These are phyloP conservation scores for Gryllus bimaculatus DNA, from an alignment of 1,140 invertebrate species.

Conservation along the genomic window DNA sequence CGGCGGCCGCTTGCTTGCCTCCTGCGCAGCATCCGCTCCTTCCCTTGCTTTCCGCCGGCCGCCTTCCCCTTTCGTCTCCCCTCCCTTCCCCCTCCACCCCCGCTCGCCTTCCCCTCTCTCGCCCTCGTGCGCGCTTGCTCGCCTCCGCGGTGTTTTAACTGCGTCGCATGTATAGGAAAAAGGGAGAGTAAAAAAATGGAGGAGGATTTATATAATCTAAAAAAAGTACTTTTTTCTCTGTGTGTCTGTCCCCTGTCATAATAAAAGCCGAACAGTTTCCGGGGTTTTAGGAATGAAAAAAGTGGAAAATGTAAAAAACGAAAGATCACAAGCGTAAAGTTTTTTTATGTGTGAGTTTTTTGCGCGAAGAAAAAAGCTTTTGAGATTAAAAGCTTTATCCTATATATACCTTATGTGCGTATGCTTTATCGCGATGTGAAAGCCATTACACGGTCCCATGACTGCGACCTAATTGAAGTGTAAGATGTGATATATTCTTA, in stretches of 20 bases:
- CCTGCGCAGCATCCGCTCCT: neutral
- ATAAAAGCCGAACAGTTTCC: constrained; percentile 4
- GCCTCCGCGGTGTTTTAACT: neutral
- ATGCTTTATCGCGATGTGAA: neutral
- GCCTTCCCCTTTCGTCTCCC: neutral
- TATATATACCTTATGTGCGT: neutral
- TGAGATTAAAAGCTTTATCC: neutral
- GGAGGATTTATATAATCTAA: constrained; percentile 1
- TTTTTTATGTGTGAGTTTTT: neutral
- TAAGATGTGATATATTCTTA: neutral
- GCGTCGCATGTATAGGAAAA: neutral
- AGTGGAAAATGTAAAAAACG: constrained; percentile 5
- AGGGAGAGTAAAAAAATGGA: neutral
- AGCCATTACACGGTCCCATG: neutral
- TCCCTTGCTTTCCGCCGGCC: neutral
- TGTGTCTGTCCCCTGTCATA: constrained; percentile 3
- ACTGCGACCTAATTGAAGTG: neutral
- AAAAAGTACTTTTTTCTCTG: constrained; percentile 2
- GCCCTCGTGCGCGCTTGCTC: neutral
- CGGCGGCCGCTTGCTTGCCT: neutral
- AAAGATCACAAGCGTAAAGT: neutral
- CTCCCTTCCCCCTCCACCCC: neutral
- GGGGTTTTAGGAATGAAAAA: neutral
- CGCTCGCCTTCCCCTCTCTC: neutral
- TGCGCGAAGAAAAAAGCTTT: constrained; percentile 1